Evolutionary conservation across 35 echinoderm and acorn worm species (phyloP).

Genomic region (Diadema setosum): DNA sequence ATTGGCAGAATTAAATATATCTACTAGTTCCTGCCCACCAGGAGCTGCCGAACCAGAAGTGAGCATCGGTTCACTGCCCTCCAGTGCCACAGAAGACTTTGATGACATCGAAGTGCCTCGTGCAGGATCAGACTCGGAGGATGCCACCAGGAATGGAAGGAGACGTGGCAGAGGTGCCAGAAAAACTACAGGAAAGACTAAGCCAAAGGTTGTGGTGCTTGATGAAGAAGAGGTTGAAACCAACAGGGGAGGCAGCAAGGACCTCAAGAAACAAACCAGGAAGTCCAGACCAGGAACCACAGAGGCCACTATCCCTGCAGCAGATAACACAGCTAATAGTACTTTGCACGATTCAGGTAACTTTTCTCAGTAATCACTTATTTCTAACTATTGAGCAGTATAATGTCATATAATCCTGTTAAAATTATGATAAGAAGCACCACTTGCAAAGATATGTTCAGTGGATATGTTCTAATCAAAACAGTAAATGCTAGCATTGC

Average conservation of each 20-base stretch:
- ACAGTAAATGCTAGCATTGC: no score
- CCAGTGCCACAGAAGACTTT: neutral
- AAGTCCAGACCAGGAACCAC: neutral
- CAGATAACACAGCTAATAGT: no score
- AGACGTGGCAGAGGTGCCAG: neutral
- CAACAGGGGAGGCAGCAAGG: neutral
- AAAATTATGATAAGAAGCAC: no score
- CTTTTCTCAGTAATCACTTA: no score
- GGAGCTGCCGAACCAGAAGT: neutral
- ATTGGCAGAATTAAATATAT: neutral
- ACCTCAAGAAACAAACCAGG: neutral
- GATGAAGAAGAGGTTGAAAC: neutral
- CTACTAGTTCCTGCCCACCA: neutral
- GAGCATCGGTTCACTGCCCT: neutral
- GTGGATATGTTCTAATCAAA: no score
- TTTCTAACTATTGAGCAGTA: no score
- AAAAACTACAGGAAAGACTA: neutral
- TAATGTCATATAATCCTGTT: no score
- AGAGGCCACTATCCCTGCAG: no score
- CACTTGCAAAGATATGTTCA: no score
- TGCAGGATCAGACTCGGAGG: conserved; percentile 42
- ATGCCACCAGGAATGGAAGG: neutral
- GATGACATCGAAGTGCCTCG: conserved; percentile 93
- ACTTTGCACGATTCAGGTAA: no score
- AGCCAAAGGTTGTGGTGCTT: neutral